These are phyloP conservation scores for Phaethornis superciliosus DNA, from an alignment of 2,113 vertebrate species.

Conservation along the genomic window DNA sequence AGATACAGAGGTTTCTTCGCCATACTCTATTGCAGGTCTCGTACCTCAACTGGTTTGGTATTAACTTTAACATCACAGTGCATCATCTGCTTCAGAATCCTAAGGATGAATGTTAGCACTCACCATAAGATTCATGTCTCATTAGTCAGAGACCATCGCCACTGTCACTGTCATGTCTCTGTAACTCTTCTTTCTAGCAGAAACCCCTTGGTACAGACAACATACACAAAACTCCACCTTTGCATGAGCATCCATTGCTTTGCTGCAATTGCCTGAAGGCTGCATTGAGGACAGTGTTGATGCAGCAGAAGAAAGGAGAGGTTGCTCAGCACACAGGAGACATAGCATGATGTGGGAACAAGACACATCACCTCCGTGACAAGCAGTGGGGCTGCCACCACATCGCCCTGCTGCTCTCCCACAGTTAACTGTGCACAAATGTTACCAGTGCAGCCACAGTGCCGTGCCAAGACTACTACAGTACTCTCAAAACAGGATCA, in stretches of 20 bases:
- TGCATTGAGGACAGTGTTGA: background rate
- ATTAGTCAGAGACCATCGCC: background rate
- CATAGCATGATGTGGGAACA: background rate
- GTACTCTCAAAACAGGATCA: background rate
- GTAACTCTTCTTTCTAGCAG: background rate
- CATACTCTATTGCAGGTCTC: background rate
- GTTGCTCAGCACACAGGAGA: background rate
- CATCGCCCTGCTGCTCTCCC: background rate
- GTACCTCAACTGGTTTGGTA: background rate
- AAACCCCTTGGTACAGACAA: background rate
- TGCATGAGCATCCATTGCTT: background rate
- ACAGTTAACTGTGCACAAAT: background rate
- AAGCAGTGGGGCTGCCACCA: background rate
- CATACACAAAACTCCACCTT: background rate
- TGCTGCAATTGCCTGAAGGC: background rate
- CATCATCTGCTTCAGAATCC: background rate
- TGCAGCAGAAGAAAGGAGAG: background rate
- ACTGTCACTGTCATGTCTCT: no score
- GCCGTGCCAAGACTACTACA: background rate
- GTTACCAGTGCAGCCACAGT: background rate
- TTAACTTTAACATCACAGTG: background rate
- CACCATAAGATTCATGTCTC: background rate
- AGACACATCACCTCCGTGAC: accelerated
- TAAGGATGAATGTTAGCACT: background rate
- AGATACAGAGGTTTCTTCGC: background rate